A percentile compares a stretch with the other conserved stretches of the same genome.
phyloP scores from a whole-genome alignment of 1,140 invertebrate genomes.

The Rhagoletis zephyria region DNA sequence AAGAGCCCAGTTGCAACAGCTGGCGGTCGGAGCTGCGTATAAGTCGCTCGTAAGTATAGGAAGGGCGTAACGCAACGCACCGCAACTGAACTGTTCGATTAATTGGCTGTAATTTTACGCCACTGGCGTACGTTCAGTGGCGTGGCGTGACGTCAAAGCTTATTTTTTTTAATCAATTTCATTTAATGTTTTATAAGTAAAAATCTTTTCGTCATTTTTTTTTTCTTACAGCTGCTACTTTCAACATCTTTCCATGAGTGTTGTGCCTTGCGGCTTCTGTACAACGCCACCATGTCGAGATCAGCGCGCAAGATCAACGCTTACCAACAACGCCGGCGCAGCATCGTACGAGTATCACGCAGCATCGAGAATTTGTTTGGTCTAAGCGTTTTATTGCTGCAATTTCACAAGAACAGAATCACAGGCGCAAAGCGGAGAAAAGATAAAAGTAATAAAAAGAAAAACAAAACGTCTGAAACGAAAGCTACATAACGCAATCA shows the following conservation, averaged over 20 bases:
- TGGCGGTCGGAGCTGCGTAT: not conserved
- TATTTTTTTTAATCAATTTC: not conserved
- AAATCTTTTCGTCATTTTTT: not conserved
- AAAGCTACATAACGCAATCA: not conserved
- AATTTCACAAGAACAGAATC: conserved; percentile 42
- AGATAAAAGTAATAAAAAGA: conserved; percentile 27
- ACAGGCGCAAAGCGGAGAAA: not conserved
- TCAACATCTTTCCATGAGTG: not conserved
- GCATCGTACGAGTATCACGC: no score
- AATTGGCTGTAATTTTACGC: not conserved
- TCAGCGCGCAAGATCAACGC: conserved; percentile 10
- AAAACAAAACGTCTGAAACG: not conserved
- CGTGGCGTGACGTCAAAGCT: not conserved
- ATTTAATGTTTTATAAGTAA: not conserved
- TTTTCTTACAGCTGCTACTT: not conserved
- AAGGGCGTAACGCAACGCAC: no score
- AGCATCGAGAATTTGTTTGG: conserved; percentile 1
- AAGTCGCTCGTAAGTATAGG: not conserved
- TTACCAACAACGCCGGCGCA: not conserved
- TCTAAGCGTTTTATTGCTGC: conserved; percentile 35
- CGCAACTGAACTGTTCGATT: not conserved
- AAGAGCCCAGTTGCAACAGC: not conserved
- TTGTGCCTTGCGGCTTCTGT: conserved; percentile 7
- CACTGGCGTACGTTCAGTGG: not conserved
- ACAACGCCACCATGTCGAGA: not conserved